These are phyloP conservation scores for Drosophila subpulchrella DNA, from an alignment of 1,140 invertebrate species.

Conservation along the genomic window DNA sequence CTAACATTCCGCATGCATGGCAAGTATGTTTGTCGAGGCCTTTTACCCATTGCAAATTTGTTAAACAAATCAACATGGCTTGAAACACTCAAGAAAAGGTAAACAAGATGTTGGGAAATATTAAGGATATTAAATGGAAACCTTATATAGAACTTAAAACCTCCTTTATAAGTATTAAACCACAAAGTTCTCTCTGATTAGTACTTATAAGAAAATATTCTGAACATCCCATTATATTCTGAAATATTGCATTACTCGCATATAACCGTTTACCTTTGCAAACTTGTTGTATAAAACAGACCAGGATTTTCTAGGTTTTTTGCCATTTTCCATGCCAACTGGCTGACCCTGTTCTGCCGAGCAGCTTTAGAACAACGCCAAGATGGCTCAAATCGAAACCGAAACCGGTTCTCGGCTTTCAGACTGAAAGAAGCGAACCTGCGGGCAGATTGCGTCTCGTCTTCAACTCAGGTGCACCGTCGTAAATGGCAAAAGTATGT, in stretches of 20 bases:
- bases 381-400: conserved; percentile 39
- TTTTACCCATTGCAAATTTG: conserved; percentile 63
- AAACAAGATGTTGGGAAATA: not conserved
- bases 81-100: conserved; percentile 7
- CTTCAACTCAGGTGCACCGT: conserved; percentile 42
- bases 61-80: conserved; percentile 65
- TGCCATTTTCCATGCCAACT: conserved; percentile 59
- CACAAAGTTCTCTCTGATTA: too few relatives aligned
- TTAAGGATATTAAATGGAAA: too few relatives aligned
- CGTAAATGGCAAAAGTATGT: conserved; percentile 53
- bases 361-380: conserved; percentile 51
- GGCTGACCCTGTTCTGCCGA: conserved; percentile 76
- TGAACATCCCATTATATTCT: too few relatives aligned
- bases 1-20: conserved; percentile 35
- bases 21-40: conserved; percentile 56
- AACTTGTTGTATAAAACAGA: not conserved
- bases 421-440: conserved; percentile 38
- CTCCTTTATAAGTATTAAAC: too few relatives aligned
- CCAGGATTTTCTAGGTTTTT: conserved; percentile 11
- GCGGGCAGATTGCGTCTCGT: conserved; percentile 15
- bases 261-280: not conserved
- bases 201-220: too few relatives aligned
- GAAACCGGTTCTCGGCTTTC: conserved; percentile 34
- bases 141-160: too few relatives aligned
- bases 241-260: too few relatives aligned